Evolutionary conservation across 2,797 vertebrate species (phyloP).

Genomic region (Schizopygopsis malacanthus): DNA sequence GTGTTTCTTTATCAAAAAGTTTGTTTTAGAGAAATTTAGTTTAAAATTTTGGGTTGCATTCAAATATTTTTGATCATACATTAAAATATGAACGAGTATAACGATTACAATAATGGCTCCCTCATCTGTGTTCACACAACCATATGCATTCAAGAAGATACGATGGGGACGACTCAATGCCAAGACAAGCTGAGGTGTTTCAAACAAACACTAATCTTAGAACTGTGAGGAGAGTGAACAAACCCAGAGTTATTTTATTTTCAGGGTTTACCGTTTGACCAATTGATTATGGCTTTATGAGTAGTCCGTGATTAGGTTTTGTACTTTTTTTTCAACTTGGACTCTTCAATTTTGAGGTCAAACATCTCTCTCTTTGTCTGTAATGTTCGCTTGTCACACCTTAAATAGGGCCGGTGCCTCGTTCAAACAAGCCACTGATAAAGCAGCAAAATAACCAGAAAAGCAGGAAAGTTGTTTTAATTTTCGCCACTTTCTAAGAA

Average conservation of each 20-base stretch:
- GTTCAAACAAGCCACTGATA: not conserved
- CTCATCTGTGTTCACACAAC: not conserved
- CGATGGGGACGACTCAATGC: not conserved
- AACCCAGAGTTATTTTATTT: not conserved
- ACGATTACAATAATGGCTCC: not conserved
- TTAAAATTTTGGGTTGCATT: not conserved
- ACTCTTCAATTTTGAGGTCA: not conserved
- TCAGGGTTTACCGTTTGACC: not conserved
- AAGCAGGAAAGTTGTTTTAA: not conserved
- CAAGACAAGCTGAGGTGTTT: not conserved
- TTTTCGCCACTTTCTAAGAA: not conserved
- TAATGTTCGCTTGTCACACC: constrained; percentile 22
- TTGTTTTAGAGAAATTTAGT: not conserved
- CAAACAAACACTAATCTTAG: constrained; percentile 4
- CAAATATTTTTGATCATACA: not conserved
- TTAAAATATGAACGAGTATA: not conserved
- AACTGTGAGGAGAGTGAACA: not conserved
- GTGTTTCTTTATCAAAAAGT: not conserved
- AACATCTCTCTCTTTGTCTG: constrained; percentile 4
- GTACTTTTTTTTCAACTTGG: not conserved
- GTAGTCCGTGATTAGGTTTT: not conserved
- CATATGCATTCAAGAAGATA: not conserved
- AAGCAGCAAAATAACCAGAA: constrained; percentile 38
- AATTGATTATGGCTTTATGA: not conserved
- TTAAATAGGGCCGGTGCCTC: not conserved